These are phyloP conservation scores for Myrmecophaga tridactyla DNA, from an alignment of 2,113 vertebrate species.

Conservation along the genomic window DNA sequence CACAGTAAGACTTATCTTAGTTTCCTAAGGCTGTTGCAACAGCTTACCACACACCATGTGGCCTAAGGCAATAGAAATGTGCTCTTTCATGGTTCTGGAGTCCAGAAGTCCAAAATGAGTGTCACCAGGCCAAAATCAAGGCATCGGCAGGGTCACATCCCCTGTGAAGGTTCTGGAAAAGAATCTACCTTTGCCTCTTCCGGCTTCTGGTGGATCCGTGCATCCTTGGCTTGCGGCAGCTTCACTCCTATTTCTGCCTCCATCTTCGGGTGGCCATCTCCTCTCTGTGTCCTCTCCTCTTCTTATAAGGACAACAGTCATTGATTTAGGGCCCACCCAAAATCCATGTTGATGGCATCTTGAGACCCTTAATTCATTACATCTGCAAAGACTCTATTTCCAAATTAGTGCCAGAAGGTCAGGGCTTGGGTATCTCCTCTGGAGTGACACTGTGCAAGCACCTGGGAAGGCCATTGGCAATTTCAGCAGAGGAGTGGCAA, in stretches of 20 bases:
- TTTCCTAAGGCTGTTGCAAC: neutral
- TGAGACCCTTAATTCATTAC: neutral
- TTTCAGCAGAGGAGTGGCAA: neutral
- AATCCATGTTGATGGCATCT: too few species aligned
- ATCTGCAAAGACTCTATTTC: neutral
- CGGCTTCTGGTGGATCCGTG: neutral
- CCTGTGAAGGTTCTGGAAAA: neutral
- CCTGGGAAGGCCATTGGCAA: neutral
- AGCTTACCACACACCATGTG: neutral
- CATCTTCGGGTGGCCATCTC: neutral
- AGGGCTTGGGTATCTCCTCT: neutral
- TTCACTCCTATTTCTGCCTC: neutral
- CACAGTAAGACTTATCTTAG: accelerated
- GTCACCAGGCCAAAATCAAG: too few species aligned
- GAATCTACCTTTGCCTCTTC: neutral
- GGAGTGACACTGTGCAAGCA: neutral
- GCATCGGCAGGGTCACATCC: accelerated
- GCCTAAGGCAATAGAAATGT: neutral
- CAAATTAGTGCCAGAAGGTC: neutral
- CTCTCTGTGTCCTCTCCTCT: neutral
- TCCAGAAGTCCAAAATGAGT: neutral
- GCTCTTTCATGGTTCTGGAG: neutral
- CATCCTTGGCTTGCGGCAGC: neutral
- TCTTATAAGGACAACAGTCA: neutral
- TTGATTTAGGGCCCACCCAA: neutral